Evolutionary conservation across 2,888 invertebrate genomes (phyloP), one percentile per base, ranked within the genome.

Genomic region (Anodontia alba): DNA sequence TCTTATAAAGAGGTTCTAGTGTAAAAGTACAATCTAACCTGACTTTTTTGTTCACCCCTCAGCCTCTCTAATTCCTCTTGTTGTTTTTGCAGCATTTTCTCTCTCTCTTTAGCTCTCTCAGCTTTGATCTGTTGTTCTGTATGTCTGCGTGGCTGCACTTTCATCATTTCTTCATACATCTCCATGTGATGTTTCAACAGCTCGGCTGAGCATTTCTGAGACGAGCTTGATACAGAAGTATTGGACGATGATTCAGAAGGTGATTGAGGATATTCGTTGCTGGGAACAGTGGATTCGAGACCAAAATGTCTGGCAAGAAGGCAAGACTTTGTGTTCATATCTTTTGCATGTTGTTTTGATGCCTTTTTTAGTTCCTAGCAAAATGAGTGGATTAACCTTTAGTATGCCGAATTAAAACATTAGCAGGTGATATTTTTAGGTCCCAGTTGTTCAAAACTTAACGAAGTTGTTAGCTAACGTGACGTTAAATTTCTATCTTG

Each of bases 111-210:
- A 12, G 38, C 57, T 31, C 82, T 70, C 26, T 84, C 87, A 36
- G 71, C 77, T 23, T 38, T 71, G 1, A 87, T 72, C 69, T 87
- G 87, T 66, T 84, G 79, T 62, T 84, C 87, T 38, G 87, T 87
- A 72, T 87, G 87, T 36, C 86, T 66, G 12, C 43, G 67, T 5
- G 87, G 87, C 67, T 87, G 87, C 29, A 75, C 74, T 46, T 80
- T 78, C 83, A 87, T 83, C 71, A 86, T 57, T 17, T 86, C 84
- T 26, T 81, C 76, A 71, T 82, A 87, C 57, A 82, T 75, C 29
- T 83, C 49, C 1, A 87, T 66, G 69, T 87, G 87, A 10, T 49
- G 66, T 33, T 84, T 70, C 23, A 62, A 33, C 2, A 62, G 33
- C 62, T 62, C 62, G 10, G 31, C 1, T 17, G 70, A 46, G 1